Evolutionary conservation across 2,113 vertebrate genomes (phyloP), one percentile per base, ranked within the genome.

Genomic region (Progne subis): DNA sequence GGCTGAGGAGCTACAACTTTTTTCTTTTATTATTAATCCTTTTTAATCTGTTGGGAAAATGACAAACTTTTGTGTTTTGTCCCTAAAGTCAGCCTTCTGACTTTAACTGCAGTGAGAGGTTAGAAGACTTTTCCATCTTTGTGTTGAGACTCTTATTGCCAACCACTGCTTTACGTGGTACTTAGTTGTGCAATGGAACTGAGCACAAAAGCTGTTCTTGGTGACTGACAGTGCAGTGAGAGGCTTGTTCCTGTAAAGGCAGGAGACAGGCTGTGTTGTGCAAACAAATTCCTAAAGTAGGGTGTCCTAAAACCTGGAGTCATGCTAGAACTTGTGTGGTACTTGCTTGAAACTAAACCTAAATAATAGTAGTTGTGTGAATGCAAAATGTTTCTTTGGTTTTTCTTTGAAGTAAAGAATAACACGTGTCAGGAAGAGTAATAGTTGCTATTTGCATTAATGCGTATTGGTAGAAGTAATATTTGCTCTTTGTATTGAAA

Each of bases 91-190:
- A 70, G 18, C 37, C 18, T 79, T 28, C 6, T 78, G 20, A 37
- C 37, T 37, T 25, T 12, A 44, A 57, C 39, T 91, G n/a, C 21
- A 68, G 43, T 44, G 90, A 80, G 20, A 3, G 12, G 39, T 57
- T 41, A 71, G 23, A n/a, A 60, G 15, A 9, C 37, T 63, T 88
- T 41, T 26, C 24, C 15, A 24, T 67, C 37, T 78, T 70, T 70
- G 13, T 79, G 12, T 29, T 37, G 52, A 79, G 76, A 41, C 44
- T 53, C 39, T 71, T 14, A 8, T 4, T 86, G 57, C n/a, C 39
- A 59, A 1, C 43, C 4, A 1, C 7, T 56, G 0, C 2, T 7
- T 82, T 75, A 34, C 4, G 1, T 41, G 26, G 47, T 18, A 9
- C 32, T 69, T 77, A 7, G 19, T 64, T 92, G 28, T 19, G 10